These are phyloP conservation scores for Actinopyga echinites DNA, from an alignment of 53 echinoderm and acorn worm genomes.

Conservation along the genomic window DNA sequence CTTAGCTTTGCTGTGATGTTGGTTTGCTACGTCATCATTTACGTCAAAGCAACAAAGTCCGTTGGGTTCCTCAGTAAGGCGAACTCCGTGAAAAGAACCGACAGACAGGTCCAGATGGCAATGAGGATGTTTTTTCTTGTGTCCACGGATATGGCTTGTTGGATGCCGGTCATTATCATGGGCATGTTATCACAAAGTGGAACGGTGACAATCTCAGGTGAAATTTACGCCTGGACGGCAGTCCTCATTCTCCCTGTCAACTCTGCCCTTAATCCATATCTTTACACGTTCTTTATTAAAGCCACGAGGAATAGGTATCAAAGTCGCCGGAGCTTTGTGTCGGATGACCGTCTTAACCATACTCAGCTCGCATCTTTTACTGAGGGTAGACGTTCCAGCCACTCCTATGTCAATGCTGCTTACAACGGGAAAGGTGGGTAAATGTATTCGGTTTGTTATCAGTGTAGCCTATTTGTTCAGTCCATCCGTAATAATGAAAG, in stretches of 20 bases:
- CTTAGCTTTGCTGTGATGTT: constrained; percentile 21
- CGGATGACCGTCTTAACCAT: too few species aligned
- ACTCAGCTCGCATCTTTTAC: too few species aligned
- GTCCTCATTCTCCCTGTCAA: constrained; percentile 15
- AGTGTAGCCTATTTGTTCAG: too few species aligned
- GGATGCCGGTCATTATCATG: constrained; percentile 70
- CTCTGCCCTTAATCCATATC: constrained; percentile 24
- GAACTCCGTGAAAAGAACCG: background rate
- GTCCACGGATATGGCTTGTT: constrained; percentile 61
- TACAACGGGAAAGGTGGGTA: too few species aligned
- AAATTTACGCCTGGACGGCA: constrained; percentile 59
- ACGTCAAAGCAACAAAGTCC: background rate
- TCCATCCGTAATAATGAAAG: too few species aligned
- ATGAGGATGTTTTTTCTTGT: constrained; percentile 59
- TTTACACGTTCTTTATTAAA: constrained; percentile 5
- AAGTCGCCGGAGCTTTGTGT: background rate
- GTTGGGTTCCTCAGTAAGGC: too few species aligned
- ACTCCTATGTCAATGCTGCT: too few species aligned
- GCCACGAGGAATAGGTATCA: background rate
- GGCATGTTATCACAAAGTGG: constrained; percentile 28
- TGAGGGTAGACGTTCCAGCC: too few species aligned
- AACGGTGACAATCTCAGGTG: constrained; percentile 44
- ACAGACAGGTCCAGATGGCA: constrained; percentile 43
- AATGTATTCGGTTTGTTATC: too few species aligned
- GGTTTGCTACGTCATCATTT: constrained; percentile 23